Percentiles rank a stretch among this genome's conserved stretches.
Evolutionary conservation across 1,140 invertebrate species (phyloP).

Genomic region (Drusus annulatus): DNA sequence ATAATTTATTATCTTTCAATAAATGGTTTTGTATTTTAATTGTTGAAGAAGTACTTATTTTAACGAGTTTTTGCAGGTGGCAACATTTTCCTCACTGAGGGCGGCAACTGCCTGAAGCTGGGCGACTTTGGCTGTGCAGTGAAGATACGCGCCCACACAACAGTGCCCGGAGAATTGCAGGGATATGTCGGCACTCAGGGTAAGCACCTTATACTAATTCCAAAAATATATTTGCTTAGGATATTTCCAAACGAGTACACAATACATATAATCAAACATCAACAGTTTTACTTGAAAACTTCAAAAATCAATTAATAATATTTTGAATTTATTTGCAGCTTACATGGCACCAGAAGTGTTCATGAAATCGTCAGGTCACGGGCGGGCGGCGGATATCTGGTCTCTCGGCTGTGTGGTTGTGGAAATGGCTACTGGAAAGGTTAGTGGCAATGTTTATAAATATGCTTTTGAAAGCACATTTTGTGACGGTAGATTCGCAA

Average conservation of each 20-base stretch:
- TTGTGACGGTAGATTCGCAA: too few relatives aligned
- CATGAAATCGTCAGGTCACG: slow-evolving; percentile 88
- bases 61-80: slow-evolving; percentile 73
- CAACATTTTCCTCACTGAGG: slow-evolving; percentile 90
- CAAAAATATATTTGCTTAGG: too few relatives aligned
- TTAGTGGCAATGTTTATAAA: slow-evolving; percentile 63
- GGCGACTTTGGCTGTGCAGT: slow-evolving; percentile 93
- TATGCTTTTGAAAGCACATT: too few relatives aligned
- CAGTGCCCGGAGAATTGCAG: slow-evolving; percentile 88
- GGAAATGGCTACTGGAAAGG: slow-evolving; percentile 91
- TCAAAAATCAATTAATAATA: neutral
- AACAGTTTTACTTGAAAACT: too few relatives aligned
- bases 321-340: slow-evolving; percentile 69
- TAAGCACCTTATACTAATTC: slow-evolving; percentile 62
- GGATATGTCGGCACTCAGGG: slow-evolving; percentile 91
- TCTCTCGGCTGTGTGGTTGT: slow-evolving; percentile 91
- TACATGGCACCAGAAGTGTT: slow-evolving; percentile 94
- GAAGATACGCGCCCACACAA: slow-evolving; percentile 88
- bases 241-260: too few relatives aligned
- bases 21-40: too few relatives aligned
- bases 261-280: too few relatives aligned
- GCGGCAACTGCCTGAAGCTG: slow-evolving; percentile 88
- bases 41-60: too few relatives aligned
- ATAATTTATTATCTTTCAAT: too few relatives aligned
- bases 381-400: slow-evolving; percentile 92